A percentile compares a stretch with the other conserved stretches of the same genome.
Conservation (phyloP, 2,888 invertebrate species). For the Holacanthella duospinosa region DNA sequence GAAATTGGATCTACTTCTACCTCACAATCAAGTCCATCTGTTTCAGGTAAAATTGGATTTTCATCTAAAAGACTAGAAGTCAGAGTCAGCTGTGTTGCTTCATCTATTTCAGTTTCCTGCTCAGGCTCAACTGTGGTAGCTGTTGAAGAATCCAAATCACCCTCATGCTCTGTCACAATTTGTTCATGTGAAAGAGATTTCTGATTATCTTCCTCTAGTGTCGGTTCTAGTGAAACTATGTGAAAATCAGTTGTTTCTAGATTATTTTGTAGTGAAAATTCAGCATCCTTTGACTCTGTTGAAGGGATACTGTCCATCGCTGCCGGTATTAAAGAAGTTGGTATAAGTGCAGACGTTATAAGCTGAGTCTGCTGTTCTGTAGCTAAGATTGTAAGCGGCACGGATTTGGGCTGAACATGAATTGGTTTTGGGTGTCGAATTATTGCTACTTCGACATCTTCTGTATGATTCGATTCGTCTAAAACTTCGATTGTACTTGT, state of each 20-base stretch:
- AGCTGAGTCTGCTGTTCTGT: background rate
- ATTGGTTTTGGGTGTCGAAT: background rate
- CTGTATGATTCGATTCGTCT: background rate
- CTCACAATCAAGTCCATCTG: background rate
- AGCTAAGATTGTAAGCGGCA: background rate
- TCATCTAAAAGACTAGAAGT: background rate
- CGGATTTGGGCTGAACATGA: background rate
- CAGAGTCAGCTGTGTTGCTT: no score
- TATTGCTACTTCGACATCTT: background rate
- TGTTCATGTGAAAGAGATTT: background rate
- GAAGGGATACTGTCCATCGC: background rate
- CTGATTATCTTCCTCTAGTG: background rate
- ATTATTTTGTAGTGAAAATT: background rate
- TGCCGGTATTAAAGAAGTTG: background rate
- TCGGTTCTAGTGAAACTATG: background rate
- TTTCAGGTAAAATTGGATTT: background rate
- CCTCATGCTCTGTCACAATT: background rate
- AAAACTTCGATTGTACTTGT: background rate
- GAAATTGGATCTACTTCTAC: background rate
- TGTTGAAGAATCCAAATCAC: slow-evolving; percentile 4
- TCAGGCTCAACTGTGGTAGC: background rate
- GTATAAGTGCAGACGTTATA: background rate
- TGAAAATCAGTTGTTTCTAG: background rate
- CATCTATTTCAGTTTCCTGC: background rate
- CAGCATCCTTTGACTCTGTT: background rate